Percentiles rank a stretch among this genome's conserved stretches.
Evolutionary conservation across 2,888 invertebrate genomes (phyloP).

Genomic region (Heteromyza rotundicornis): DNA sequence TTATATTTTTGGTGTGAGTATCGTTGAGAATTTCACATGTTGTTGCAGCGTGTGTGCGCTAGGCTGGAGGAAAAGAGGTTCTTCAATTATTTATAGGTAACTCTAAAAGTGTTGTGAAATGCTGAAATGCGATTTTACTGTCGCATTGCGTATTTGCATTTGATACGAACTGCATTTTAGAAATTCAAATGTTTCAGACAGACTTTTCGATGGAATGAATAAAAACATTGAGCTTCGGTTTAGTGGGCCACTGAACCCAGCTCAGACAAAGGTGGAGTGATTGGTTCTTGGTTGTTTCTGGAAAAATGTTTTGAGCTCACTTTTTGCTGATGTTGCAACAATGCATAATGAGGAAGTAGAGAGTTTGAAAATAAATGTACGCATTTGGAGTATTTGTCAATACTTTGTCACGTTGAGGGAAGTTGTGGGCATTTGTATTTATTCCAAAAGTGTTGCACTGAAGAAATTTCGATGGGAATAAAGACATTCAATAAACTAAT

Average conservation of each 20-base stretch:
- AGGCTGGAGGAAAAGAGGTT: no score
- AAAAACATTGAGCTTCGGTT: neutral
- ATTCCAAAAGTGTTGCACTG: no score
- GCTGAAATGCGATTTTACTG: no score
- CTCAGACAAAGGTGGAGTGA: neutral
- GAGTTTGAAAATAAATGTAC: no score
- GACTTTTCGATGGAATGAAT: neutral
- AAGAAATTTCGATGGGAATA: no score
- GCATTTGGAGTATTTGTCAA: no score
- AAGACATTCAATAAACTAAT: no score
- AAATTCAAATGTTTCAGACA: conserved; percentile 1
- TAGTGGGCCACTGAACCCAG: neutral
- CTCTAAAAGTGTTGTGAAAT: neutral
- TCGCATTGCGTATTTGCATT: neutral
- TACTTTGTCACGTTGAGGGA: no score
- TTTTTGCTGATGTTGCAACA: neutral
- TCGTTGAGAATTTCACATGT: neutral
- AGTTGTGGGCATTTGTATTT: no score
- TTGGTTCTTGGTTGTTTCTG: neutral
- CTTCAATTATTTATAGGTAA: neutral
- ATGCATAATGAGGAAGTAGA: neutral
- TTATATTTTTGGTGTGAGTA: neutral
- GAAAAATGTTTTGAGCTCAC: neutral
- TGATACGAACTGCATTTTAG: neutral
- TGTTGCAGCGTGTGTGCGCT: neutral